These are phyloP conservation scores for Blastobasis adustella DNA, from an alignment of 2,888 invertebrate species.

Conservation along the genomic window DNA sequence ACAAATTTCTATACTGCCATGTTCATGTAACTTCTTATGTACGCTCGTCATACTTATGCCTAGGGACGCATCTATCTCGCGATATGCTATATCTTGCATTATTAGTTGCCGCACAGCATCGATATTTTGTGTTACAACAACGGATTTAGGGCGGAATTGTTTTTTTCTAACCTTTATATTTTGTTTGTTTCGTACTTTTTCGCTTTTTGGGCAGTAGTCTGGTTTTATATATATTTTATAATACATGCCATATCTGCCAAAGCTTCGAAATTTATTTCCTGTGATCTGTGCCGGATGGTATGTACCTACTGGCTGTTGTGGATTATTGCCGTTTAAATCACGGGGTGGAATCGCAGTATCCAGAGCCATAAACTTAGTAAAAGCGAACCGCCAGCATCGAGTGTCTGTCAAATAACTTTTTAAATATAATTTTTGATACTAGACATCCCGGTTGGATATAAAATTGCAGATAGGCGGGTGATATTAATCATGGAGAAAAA, in stretches of 20 bases:
- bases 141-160: neutral
- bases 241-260: neutral
- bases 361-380: too few species aligned
- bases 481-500: too few species aligned
- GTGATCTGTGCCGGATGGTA: neutral
- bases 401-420: too few species aligned
- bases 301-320: neutral
- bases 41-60: neutral
- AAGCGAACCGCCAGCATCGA: too few species aligned
- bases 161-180: too few species aligned
- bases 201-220: neutral
- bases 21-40: neutral
- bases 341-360: too few species aligned
- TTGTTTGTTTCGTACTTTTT: too few species aligned
- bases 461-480: too few species aligned
- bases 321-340: neutral
- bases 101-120: constrained; percentile 1
- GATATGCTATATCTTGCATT: neutral
- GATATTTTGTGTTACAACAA: neutral
- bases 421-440: too few species aligned
- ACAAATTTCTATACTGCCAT: neutral
- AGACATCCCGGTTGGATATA: too few species aligned
- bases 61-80: neutral
- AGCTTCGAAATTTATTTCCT: neutral
- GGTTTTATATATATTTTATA: too few species aligned